Evolutionary conservation across 2,113 vertebrate species (phyloP).

Genomic region (Pomatostomus ruficeps): DNA sequence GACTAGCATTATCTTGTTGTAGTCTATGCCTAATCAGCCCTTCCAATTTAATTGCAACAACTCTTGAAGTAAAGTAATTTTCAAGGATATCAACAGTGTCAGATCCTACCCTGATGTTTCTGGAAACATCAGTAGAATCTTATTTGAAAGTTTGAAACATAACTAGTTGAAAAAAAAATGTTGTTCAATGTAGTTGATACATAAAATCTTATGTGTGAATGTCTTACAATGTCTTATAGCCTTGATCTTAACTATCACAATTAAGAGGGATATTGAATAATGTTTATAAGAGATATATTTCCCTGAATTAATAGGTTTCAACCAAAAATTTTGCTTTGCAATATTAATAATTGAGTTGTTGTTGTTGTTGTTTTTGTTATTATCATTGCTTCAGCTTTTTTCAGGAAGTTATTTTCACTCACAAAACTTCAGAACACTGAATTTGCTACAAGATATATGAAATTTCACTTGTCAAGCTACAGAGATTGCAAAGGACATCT

Average conservation of each 20-base stretch:
- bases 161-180: background rate
- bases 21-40: background rate
- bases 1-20: background rate
- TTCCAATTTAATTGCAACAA: background rate
- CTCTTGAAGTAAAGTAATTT: background rate
- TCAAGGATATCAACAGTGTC: background rate
- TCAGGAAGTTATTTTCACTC: background rate
- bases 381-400: background rate
- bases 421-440: background rate
- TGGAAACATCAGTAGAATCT: background rate
- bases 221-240: background rate
- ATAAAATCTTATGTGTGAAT: background rate
- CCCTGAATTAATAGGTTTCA: background rate
- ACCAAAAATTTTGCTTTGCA: background rate
- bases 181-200: background rate
- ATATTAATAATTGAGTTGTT: background rate
- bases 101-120: background rate
- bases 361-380: background rate
- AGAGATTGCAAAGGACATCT: background rate
- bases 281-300: background rate
- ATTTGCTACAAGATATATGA: background rate
- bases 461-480: background rate
- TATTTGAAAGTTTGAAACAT: background rate
- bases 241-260: background rate
- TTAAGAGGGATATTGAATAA: background rate